Percentiles rank a stretch among this genome's conserved stretches.
Conservation (phyloP, 2,113 vertebrate species). For the Emydocephalus ijimae region DNA sequence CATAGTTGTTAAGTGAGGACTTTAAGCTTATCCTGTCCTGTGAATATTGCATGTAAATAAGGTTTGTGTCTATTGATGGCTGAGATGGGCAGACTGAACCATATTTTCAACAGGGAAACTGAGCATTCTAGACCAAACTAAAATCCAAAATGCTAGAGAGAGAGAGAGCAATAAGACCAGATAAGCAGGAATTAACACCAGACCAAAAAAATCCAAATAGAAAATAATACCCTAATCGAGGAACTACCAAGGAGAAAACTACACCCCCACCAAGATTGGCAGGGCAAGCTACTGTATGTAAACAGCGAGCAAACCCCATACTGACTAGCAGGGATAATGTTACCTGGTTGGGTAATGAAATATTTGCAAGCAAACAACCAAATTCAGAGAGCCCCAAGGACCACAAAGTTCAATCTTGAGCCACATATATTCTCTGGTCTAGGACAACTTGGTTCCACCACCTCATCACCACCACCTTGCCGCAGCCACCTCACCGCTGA, state of each 20-base stretch:
- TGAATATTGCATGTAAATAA: background rate
- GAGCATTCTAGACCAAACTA: no score
- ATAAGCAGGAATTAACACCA: background rate
- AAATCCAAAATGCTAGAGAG: background rate
- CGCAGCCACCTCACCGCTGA: no score
- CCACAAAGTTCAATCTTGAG: background rate
- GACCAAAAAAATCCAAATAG: background rate
- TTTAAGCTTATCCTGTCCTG: background rate
- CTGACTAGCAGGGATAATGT: background rate
- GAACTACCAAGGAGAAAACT: background rate
- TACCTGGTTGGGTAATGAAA: background rate
- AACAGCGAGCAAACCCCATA: background rate
- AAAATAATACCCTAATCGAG: background rate
- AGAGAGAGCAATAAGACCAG: background rate
- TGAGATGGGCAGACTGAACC: no score
- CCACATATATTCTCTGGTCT: background rate
- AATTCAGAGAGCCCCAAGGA: background rate
- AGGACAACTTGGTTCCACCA: no score
- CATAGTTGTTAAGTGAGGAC: background rate
- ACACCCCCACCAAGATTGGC: background rate
- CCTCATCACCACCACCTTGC: no score
- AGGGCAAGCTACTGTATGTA: background rate
- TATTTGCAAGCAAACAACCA: background rate
- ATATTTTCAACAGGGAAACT: no score
- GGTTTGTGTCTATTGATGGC: background rate